Evolutionary conservation across 2,888 invertebrate species (phyloP).

Genomic region (Nephrotoma appendiculata): DNA sequence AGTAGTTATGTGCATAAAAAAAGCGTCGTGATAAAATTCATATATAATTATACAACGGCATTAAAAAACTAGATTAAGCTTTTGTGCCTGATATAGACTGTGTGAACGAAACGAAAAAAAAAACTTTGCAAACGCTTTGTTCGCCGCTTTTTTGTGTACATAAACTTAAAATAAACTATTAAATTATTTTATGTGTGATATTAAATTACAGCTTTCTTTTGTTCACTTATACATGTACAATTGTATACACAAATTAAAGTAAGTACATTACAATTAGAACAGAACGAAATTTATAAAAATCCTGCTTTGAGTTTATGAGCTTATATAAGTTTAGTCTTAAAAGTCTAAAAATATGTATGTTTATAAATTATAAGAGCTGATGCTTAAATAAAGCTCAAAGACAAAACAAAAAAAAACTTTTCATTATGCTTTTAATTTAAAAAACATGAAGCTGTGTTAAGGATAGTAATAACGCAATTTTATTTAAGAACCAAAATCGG

Average conservation of each 20-base stretch:
- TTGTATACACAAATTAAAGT: no score
- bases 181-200: background rate
- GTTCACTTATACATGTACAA: background rate
- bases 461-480: background rate
- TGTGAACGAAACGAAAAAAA: background rate
- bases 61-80: background rate
- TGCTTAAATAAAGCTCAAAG: background rate
- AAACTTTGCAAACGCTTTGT: background rate
- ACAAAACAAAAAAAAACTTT: background rate
- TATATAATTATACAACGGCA: background rate
- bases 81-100: background rate
- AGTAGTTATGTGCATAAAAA: background rate
- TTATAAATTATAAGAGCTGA: background rate
- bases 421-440: background rate
- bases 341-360: background rate
- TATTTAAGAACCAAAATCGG: background rate
- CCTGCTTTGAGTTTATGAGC: no score
- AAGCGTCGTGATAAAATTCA: background rate
- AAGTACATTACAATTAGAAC: background rate
- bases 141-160: background rate
- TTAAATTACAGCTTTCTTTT: background rate
- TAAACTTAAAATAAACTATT: background rate
- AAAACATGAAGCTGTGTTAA: background rate
- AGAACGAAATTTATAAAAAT: background rate
- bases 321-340: no score